Evolutionary conservation across 2,888 invertebrate genomes (phyloP).

Genomic region (Thera britannica): DNA sequence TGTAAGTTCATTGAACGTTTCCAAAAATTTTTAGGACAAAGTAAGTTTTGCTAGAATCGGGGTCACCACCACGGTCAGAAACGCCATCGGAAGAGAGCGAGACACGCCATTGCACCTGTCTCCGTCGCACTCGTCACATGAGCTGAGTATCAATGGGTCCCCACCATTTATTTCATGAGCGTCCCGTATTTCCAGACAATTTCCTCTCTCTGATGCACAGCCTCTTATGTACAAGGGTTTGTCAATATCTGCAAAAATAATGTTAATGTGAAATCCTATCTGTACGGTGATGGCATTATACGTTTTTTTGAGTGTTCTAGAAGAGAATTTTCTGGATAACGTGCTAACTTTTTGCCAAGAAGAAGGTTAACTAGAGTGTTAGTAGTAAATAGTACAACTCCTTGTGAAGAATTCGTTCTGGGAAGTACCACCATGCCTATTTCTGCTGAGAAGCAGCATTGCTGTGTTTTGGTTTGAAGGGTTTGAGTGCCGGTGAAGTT

Average conservation of each 20-base stretch:
- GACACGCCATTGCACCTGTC: slow-evolving; percentile 64
- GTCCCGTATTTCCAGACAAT: slow-evolving; percentile 62
- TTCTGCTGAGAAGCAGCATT: no score
- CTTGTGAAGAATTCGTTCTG: no score
- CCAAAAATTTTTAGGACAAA: slow-evolving; percentile 43
- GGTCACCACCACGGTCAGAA: slow-evolving; percentile 57
- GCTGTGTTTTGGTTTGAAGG: no score
- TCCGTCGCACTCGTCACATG: slow-evolving; percentile 66
- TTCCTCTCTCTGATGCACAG: slow-evolving; percentile 66
- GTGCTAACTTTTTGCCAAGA: no score
- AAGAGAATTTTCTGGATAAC: no score
- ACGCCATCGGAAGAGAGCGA: slow-evolving; percentile 51
- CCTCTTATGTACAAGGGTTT: slow-evolving; percentile 64
- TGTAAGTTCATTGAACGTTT: not conserved
- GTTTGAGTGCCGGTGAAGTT: no score
- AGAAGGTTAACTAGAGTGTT: no score
- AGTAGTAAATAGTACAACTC: no score
- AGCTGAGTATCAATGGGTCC: slow-evolving; percentile 50
- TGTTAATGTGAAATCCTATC: not conserved
- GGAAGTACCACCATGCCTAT: no score
- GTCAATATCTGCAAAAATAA: slow-evolving; percentile 56
- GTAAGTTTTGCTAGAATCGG: slow-evolving; percentile 64
- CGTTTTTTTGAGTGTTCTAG: no score
- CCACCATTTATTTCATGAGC: slow-evolving; percentile 50
- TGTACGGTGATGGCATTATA: no score